A percentile compares a stretch with the other conserved stretches of the same genome.
Evolutionary conservation across 1,140 invertebrate genomes (phyloP).

Genomic region (Metopolophium dirhodum): DNA sequence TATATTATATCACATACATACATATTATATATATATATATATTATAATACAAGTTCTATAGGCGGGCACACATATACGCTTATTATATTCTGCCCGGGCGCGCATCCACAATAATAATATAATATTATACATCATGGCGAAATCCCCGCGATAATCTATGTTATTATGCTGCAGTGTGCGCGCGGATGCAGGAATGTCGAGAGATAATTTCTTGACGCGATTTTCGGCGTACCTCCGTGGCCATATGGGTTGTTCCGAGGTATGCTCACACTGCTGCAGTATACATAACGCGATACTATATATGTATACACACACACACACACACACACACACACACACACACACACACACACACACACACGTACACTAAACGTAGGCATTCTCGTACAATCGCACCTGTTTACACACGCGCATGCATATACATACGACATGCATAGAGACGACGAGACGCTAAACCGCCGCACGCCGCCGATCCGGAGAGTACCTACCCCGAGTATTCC

Average conservation of each 20-base stretch:
- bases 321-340: not conserved
- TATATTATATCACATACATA: not conserved
- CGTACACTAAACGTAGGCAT: not conserved
- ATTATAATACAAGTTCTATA: not conserved
- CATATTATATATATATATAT: not conserved
- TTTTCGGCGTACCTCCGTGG: not conserved
- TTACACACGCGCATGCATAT: constrained; percentile 19
- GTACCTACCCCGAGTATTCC: not conserved
- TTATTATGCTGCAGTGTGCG: not conserved
- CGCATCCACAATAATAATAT: constrained; percentile 26
- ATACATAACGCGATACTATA: not conserved
- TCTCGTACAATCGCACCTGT: not conserved
- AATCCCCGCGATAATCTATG: constrained; percentile 18
- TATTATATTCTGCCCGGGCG: constrained; percentile 3
- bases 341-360: not conserved
- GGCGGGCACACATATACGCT: not conserved
- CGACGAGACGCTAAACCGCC: not conserved
- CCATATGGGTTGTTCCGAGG: not conserved
- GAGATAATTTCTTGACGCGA: constrained; percentile 45
- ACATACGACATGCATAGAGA: not conserved
- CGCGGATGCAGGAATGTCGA: not conserved
- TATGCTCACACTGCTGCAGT: not conserved
- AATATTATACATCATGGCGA: not conserved
- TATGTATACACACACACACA: not conserved
- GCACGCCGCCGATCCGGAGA: not conserved